Evolutionary conservation across 2,797 vertebrate species (phyloP).

Genomic region (Enteromius paludinosus): DNA sequence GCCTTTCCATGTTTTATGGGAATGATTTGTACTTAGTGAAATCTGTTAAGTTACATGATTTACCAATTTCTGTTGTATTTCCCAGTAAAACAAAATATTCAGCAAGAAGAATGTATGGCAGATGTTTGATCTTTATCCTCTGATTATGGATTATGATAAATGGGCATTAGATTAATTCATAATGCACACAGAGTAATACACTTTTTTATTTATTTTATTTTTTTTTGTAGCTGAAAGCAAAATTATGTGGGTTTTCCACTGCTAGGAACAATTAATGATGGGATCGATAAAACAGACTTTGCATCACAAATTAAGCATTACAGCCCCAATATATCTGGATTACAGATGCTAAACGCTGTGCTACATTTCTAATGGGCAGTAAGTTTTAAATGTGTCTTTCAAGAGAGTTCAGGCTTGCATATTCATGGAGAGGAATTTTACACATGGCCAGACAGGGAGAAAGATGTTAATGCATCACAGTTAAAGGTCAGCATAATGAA

Average conservation of each 20-base stretch:
- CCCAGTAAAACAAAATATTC: not conserved
- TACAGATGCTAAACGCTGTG: not conserved
- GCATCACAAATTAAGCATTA: not conserved
- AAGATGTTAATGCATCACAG: slow-evolving; percentile 1
- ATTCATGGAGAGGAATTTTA: not conserved
- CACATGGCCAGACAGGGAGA: not conserved
- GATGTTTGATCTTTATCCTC: not conserved
- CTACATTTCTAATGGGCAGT: not conserved
- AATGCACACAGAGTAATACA: not conserved
- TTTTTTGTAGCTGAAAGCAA: not conserved
- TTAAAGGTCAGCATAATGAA: slow-evolving; percentile 37
- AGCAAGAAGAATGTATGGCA: not conserved
- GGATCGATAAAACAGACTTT: not conserved
- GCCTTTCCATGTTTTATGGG: not conserved
- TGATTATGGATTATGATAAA: not conserved
- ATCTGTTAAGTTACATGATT: no score
- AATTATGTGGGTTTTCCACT: not conserved
- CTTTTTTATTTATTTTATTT: not conserved
- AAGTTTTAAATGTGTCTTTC: not conserved
- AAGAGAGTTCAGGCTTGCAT: not conserved
- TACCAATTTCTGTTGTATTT: no score
- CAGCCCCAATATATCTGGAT: not conserved
- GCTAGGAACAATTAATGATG: not conserved
- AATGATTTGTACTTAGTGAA: no score
- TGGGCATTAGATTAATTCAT: not conserved